Percentiles rank a stretch among this genome's conserved stretches.
Conservation (phyloP, 2,888 invertebrate genomes). For the Drosophila melanosoma region DNA sequence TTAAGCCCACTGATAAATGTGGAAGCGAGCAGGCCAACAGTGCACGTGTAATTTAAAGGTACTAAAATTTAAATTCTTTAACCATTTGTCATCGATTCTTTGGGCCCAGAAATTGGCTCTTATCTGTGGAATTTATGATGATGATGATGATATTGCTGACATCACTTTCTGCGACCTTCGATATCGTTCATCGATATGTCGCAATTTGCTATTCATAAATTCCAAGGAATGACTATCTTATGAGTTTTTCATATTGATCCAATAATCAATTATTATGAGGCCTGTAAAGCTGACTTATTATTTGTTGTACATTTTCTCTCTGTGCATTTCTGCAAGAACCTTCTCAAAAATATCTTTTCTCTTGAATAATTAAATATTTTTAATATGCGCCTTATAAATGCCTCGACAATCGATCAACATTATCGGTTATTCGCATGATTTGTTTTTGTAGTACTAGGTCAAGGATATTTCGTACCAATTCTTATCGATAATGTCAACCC, state of each 20-base stretch:
- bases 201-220: slow-evolving; percentile 67
- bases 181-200: slow-evolving; percentile 58
- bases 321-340: slow-evolving; percentile 12
- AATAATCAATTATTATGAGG: slow-evolving; percentile 29
- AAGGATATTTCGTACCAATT: slow-evolving; percentile 43
- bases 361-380: slow-evolving; percentile 1
- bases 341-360: neutral
- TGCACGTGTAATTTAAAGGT: slow-evolving; percentile 19
- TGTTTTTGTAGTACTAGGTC: slow-evolving; percentile 62
- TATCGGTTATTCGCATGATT: slow-evolving; percentile 45
- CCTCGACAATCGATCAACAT: slow-evolving; percentile 3
- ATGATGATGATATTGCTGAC: slow-evolving; percentile 49
- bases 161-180: slow-evolving; percentile 57
- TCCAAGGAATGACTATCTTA: slow-evolving; percentile 57
- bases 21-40: neutral
- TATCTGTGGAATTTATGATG: slow-evolving; percentile 44
- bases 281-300: slow-evolving; percentile 2
- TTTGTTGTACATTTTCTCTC: neutral
- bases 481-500: slow-evolving; percentile 42
- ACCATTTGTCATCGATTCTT: slow-evolving; percentile 35
- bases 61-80: slow-evolving; percentile 30
- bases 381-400: slow-evolving; percentile 30
- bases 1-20: slow-evolving; percentile 29
- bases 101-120: slow-evolving; percentile 18
- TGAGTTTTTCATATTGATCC: slow-evolving; percentile 14